Evolutionary conservation across 2,797 vertebrate genomes (phyloP).

Genomic region (Chelidonichthys spinosus): DNA sequence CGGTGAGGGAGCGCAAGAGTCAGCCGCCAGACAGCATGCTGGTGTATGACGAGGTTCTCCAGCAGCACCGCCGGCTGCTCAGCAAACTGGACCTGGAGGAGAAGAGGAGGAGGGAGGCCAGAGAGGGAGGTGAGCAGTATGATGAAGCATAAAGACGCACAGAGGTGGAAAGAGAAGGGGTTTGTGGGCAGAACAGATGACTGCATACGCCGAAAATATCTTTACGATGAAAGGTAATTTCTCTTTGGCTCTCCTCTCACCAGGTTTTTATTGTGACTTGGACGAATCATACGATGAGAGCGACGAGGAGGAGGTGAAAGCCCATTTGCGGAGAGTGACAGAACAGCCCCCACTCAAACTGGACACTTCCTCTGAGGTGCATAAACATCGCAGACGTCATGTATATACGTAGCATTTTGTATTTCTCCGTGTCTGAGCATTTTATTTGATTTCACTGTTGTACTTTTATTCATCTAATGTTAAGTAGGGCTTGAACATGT

Average conservation of each 20-base stretch:
- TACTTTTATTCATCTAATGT: no score
- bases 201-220: background rate
- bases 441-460: no score
- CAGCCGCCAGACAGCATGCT: slow-evolving; percentile 80
- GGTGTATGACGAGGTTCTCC: slow-evolving; percentile 90
- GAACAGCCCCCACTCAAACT: slow-evolving; percentile 92
- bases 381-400: background rate
- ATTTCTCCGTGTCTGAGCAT: no score
- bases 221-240: slow-evolving; percentile 28
- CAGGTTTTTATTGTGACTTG: slow-evolving; percentile 93
- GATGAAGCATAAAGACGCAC: background rate
- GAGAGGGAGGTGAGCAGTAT: slow-evolving; percentile 81
- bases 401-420: no score
- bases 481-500: background rate
- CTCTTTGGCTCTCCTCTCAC: slow-evolving; percentile 21
- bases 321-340: slow-evolving; percentile 90
- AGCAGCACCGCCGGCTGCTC: slow-evolving; percentile 90
- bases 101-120: slow-evolving; percentile 82
- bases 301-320: slow-evolving; percentile 92
- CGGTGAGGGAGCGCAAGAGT: slow-evolving; percentile 69
- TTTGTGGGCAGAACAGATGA: slow-evolving; percentile 10
- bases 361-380: slow-evolving; percentile 90
- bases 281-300: slow-evolving; percentile 94
- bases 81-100: slow-evolving; percentile 94
- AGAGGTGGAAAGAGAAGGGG: background rate